Evolutionary conservation across 2,797 vertebrate species (phyloP), one percentile per base, ranked within the genome.

Genomic region (Eulemur albifrons): DNA sequence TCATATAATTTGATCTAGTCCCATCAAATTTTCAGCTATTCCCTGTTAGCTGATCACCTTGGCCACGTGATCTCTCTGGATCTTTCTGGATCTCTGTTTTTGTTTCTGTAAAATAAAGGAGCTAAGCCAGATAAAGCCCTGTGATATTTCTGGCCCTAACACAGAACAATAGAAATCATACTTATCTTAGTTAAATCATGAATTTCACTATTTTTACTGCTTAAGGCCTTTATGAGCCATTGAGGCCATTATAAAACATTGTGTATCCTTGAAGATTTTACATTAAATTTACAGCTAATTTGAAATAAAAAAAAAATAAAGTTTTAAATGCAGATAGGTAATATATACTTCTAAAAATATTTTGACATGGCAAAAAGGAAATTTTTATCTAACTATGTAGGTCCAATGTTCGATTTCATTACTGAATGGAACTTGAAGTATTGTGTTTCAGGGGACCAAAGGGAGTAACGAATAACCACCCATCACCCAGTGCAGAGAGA

Each of bases 171-270:
- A 23, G 23, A 48, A 18, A 48, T 89, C 40, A 72, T 50, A 40
- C 59, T 83, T 27, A 35, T 15, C 25, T 45, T 11, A 0, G 12
- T 54, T 54, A 89, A 86, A 65, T 65, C 4, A 43, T 21, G 30
- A 17, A 88, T 94, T 67, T 52, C 23, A 77, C 67, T 73, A 12
- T 79, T 50, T 87, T 94, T 84, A 95, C 14, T 63, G 14, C 38
- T 11, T 45, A 63, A 43, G 3, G 15, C 4, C 54, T 52, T 38
- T 90, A 50, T 67, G 9, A 87, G 13, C 10, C 11, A n/a, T 54
- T 57, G 91, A 40, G 13, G 15, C 52, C 52, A 77, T 76, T 50
- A 76, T n/a, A 89, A 94, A 80, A 93, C 79, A 27, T 4, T 54
- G 21, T 23, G 11, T 13, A 32, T 30, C 18, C 30, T 80, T 65